Evolutionary conservation across 37 sponge, comb jelly and placozoan genomes (phyloP), one percentile per base, ranked within the genome.

Genomic region (Lycopodina hypogea): DNA sequence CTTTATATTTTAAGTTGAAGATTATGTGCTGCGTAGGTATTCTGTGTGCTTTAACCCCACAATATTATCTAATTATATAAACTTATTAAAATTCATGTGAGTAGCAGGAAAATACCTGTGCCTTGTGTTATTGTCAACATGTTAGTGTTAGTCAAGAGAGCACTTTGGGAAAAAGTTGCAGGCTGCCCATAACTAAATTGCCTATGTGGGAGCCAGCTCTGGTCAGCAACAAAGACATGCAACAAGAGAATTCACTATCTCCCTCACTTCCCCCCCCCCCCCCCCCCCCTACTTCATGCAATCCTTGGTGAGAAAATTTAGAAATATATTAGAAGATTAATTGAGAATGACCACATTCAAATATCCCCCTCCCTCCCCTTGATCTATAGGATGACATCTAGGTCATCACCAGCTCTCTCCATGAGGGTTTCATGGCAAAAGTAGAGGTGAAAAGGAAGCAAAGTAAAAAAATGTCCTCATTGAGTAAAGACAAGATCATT

Each of bases 391-490:
- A 65, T 32, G 30, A 65, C 66, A 34, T 11, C 66, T 17, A 34
- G 12, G 66, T 65, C 56, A 18, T 57, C 76, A 21, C 82, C 88
- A 23, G 33, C 69, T 36, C 78, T 87, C 3, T 87, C 88, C 30
- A 67, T 87, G 40, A 71, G 76, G 56, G 72, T 76, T 66, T 87
- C 45, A 87, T 87, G 82, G 88, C 82, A 1, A 80, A 86, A 62
- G 84, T 56, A 1, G 77, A 76, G 32, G 75, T 63, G 24, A 67
- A 73, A 53, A 42, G 59, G 62, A 86, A 68, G 42, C 57, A 62
- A 39, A 38, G 37, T 21, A 45, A 39, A 50, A 24, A 19, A 51
- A 12, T 24, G 64, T 45, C 28, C 37, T 63, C 42, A 11, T 32
- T 36, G 62, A 55, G 56, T 34, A 56, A 55, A 33, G 52, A 57